Conservation (phyloP, 2,797 vertebrate genomes). For the Tragopan temminckii region DNA sequence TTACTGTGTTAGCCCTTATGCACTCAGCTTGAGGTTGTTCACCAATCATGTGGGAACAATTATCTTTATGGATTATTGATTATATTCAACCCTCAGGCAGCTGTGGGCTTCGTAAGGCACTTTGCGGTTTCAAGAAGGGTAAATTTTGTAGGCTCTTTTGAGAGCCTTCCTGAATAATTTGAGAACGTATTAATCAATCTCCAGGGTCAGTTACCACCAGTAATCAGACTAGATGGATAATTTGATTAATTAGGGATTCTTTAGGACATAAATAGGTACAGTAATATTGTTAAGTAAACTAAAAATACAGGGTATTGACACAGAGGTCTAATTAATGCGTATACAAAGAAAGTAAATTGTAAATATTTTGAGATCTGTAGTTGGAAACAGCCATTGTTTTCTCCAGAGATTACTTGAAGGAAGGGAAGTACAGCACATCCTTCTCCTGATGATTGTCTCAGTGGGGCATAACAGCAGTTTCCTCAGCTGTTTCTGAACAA, state of each 20-base stretch:
- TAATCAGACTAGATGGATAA: conserved; percentile 52
- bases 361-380: not conserved
- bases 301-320: conserved; percentile 2
- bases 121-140: conserved; percentile 61
- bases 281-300: conserved; percentile 33
- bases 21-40: conserved; percentile 53
- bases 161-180: conserved; percentile 70
- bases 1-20: conserved; percentile 36
- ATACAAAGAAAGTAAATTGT: conserved; percentile 1
- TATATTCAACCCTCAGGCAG: conserved; percentile 54
- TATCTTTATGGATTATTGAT: conserved; percentile 72
- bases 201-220: conserved; percentile 47
- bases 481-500: not conserved
- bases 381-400: not conserved
- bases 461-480: not conserved
- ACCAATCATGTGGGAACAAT: conserved; percentile 70
- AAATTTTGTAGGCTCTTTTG: conserved; percentile 52
- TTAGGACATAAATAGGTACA: conserved; percentile 39
- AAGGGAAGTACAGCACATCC: not conserved
- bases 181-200: conserved; percentile 72
- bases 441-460: not conserved
- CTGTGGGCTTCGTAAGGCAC: conserved; percentile 40
- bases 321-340: not conserved
- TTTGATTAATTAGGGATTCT: conserved; percentile 62
- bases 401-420: not conserved